Evolutionary conservation across 2,888 invertebrate species (phyloP), one percentile per base, ranked within the genome.

Genomic region (Dendrolimus pini): DNA sequence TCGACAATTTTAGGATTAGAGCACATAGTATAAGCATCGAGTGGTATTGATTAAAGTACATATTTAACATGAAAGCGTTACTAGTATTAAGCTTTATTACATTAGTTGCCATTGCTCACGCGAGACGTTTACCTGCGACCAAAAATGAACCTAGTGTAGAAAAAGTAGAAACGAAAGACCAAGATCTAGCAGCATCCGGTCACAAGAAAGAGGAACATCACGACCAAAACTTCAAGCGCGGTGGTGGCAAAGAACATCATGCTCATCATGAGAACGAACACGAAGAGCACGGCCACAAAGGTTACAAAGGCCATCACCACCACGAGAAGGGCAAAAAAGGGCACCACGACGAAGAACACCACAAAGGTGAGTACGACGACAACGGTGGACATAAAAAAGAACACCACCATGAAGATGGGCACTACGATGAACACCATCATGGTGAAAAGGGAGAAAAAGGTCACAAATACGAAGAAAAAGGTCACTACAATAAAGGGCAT

Each of bases 401-500:
- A 30, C 93, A 94, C 67, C 93, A 94, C 67, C 93, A 94, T 67
- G 87, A 92, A 42, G 94, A 93, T 58, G 94, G 94, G 0, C 93
- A 94, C 73, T 92, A 93, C 67, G 90, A 92, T 53, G 93, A 93
- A 67, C 92, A 93, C 61, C 93, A 94, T 70, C 92, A 93, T 63
- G 94, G 93, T 7, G 93, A 94, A 65, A 94, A 94, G 65, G 94
- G 94, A 9, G 93, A 93, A 67, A 93, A 94, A 65, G 93, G 93
- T 0, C 93, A 93, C 71, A 93, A 93, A 70, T 93, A 92, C 71
- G 93, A 90, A 65, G 93, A 94, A 68, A 93, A 93, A 62, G 96
- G 96, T 9, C 93, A 93, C 66, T 96, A 94, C 80, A 95, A 95
- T 63, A 96, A 96, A 75, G 96, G 96, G 0, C 96, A 96, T 83